Base-by-base conservation (phyloP, 2,113 vertebrate genomes). In the Psilopsiagon aurifrons region DNA sequence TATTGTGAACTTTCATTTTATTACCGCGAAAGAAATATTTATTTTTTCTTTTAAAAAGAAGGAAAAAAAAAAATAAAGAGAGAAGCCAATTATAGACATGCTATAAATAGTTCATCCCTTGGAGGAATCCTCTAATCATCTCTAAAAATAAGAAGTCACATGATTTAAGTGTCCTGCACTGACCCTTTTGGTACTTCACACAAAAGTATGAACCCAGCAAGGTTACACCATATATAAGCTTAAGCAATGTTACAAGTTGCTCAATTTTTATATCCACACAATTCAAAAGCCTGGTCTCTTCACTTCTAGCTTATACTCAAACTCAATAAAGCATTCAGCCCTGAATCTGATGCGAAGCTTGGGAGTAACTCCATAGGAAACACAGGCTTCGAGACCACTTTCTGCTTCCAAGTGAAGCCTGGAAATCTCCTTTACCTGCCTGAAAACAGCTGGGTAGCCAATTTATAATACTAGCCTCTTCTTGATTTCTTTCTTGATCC, bases 131-230 rank as follows among this genome's bases (percentile, higher is more conserved):
- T 84, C 86, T 93, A 88, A 96, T 95, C 86, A 57, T 49, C 68
- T 91, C 88, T 94, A 94, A 95, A 96, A 96, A 95, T 88, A 97
- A 93, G 55, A 70, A 69, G 68, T 83, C 77, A 88, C 23, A 43
- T 77, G 66, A 47, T 83, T 78, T 28, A 66, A 83, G 70, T 43
- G 49, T 83, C 80, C 87, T 52, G 24, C 52, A 62, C 39, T 70
- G 47, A 85, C 68, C 18, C 66, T 90, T 86, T 52, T 46, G 23
- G 46, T 57, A 59, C n/a, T 35, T 70, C 39, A 82, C 51, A 64
- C 28, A 55, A 46, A 79, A 83, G 41, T 35, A 86, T 64, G 31
- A 71, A 62, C 10, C 71, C 41, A 46, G 33, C 77, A 95, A 71
- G 44, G 79, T 86, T 85, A 75, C 27, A 28, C 14, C 14, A 11